These are phyloP conservation scores for Lordiphosa mommai DNA, from an alignment of 1,140 invertebrate genomes.

Conservation along the genomic window DNA sequence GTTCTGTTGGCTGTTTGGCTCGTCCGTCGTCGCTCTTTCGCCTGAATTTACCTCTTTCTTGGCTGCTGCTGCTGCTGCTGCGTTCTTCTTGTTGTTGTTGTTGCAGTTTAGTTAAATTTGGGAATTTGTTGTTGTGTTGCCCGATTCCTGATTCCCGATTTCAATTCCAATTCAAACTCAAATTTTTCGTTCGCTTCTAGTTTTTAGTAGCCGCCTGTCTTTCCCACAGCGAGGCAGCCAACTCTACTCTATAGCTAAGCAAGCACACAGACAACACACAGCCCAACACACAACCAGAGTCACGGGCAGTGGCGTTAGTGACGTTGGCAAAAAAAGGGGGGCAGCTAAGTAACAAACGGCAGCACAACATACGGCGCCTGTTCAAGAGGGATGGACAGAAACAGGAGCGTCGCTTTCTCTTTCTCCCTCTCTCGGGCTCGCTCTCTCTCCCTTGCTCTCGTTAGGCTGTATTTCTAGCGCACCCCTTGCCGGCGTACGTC, in stretches of 20 bases:
- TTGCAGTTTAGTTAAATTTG: background rate
- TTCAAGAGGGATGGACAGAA: background rate
- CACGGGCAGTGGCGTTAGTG: constrained; percentile 41
- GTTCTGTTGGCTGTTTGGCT: background rate
- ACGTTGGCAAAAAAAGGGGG: constrained; percentile 13
- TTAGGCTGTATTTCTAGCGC: constrained; percentile 39
- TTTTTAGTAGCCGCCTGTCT: constrained; percentile 71
- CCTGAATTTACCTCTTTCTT: background rate
- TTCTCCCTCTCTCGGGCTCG: constrained; percentile 19
- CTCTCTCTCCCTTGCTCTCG: constrained; percentile 8
- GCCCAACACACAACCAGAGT: too few relatives aligned
- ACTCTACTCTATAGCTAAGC: constrained; percentile 68
- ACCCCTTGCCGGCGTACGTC: constrained; percentile 57
- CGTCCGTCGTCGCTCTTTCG: background rate
- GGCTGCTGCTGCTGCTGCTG: background rate
- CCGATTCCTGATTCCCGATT: constrained; percentile 13
- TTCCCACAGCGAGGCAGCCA: constrained; percentile 64
- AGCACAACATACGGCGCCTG: background rate
- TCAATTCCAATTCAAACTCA: constrained; percentile 1
- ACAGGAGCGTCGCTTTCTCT: constrained; percentile 11
- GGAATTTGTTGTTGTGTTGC: constrained; percentile 6
- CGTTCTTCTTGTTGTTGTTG: background rate
- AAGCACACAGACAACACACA: constrained; percentile 19
- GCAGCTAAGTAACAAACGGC: background rate
- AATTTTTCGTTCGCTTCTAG: constrained; percentile 20